These are phyloP conservation scores for Trissolcus basalis DNA, from an alignment of 1,140 invertebrate species.

Conservation along the genomic window DNA sequence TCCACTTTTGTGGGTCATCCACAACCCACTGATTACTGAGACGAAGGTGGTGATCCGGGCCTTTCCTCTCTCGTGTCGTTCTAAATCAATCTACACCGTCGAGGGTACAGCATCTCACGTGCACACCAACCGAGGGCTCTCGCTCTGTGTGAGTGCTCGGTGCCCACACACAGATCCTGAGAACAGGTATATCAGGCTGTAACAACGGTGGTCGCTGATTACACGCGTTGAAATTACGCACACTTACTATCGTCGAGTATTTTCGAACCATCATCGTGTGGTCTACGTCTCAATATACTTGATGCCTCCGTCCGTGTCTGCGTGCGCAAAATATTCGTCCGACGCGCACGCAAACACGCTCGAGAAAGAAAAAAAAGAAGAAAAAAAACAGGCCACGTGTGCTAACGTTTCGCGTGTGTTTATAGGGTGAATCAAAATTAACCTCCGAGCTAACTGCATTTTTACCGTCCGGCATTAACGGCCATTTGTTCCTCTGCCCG, in stretches of 20 bases:
- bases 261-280: slow-evolving; percentile 59
- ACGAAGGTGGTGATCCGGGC: slow-evolving; percentile 31
- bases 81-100: slow-evolving; percentile 70
- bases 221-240: slow-evolving; percentile 68
- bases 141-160: slow-evolving; percentile 3
- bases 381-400: slow-evolving; percentile 52
- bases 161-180: slow-evolving; percentile 42
- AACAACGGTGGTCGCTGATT: slow-evolving; percentile 68
- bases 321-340: slow-evolving; percentile 41
- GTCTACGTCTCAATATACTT: slow-evolving; percentile 70
- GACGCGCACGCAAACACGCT: slow-evolving; percentile 34
- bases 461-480: slow-evolving; percentile 43
- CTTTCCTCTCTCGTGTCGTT: slow-evolving; percentile 50
- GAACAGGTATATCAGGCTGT: slow-evolving; percentile 61
- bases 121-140: slow-evolving; percentile 6
- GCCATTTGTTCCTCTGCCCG: slow-evolving; percentile 25
- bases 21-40: slow-evolving; percentile 24
- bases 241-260: slow-evolving; percentile 51
- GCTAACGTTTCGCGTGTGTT: slow-evolving; percentile 41
- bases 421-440: slow-evolving; percentile 59
- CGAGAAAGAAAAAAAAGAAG: too few relatives aligned
- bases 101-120: slow-evolving; percentile 49
- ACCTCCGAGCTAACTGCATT: slow-evolving; percentile 47
- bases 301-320: slow-evolving; percentile 33
- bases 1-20: slow-evolving; percentile 18